Evolutionary conservation across 2,888 invertebrate genomes (phyloP), one percentile per base, ranked within the genome.

Genomic region (Idaea aversata): DNA sequence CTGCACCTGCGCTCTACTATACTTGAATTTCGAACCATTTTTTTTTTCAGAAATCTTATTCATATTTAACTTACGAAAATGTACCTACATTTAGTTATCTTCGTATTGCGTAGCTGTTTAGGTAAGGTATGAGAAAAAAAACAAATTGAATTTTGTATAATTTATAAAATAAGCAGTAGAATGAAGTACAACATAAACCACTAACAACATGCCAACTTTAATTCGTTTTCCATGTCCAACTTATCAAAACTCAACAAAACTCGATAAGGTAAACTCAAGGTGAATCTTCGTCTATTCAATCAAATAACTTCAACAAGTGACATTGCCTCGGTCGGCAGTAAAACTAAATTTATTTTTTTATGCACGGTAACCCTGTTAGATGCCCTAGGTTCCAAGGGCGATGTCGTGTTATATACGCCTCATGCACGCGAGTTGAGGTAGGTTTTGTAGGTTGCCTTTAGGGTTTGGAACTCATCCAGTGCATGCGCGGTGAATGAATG

Each of bases 371-470:
- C 70, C 68, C 77, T 81, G 78, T 47, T 47, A 47, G 78, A 79
- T 67, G 79, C 78, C 79, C 84, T 84, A 84, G 77, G 77, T 79
- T 75, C 77, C 79, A 82, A 81, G 81, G 82, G 80, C 79, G 79
- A 59, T 72, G 76, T 74, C 73, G 67, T 76, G 72, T 78, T 72
- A 69, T 65, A 63, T 64, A 75, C 71, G 70, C 72, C 75, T 69
- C 66, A 67, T 64, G 64, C 72, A 70, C 72, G 72, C 68, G 68
- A 64, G 63, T 69, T 68, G 67, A 64, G 62, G 63, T 61, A 63
- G 69, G 69, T 69, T 69, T 62, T 65, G 62, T 65, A 60, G 61
- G 66, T 34, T 59, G 34, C 34, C 59, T 59, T 25, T 59, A 58
- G 58, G 58, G 15, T 58, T 59, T 71, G 72, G 70, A 72, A 69